Evolutionary conservation across 1,140 invertebrate species (phyloP), one percentile per base, ranked within the genome.

Genomic region (Charaxes varanes): DNA sequence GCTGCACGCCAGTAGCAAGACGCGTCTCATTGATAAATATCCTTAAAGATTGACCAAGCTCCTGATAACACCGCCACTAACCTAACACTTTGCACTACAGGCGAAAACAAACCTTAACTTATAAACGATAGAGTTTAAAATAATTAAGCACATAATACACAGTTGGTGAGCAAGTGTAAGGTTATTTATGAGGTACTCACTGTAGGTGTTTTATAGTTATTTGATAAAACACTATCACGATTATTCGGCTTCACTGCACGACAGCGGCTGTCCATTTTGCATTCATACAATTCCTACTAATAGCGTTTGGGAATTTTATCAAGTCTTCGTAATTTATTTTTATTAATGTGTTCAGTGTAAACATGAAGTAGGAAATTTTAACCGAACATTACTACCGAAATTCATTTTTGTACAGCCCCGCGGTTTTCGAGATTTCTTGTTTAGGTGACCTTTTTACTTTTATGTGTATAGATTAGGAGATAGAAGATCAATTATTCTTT

Each of bases 11-110:
- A 70, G 79, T 83, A 83, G 79, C 79, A 67, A 70, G 62, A 69
- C 71, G 68, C 72, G 74, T 83, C 79, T 62, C 59, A 53, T 77
- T 83, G 79, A 83, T 83, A 80, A 80, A 83, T 83, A 78, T 78
- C 76, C 70, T 73, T 67, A 74, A 72, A 80, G 79, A 80, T 83
- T 76, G 76, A 71, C 65, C 67, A 64, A 58, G 56, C 58, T 63
- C 52, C 59, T 63, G 76, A 83, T 83, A 80, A 83, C 80, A 77
- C 73, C 67, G 69, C 62, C 68, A 48, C 44, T 55, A 61, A 62
- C 55, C 63, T 74, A 56, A 66, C 66, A 70, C 65, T 56, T 60
- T 45, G 26, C 23, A 5, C 4, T 2, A 14, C 44, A 56, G 28
- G 17, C 7, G 0, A 66, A 58, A 59, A 13, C 32, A 23, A 8